These are phyloP conservation scores for Parnassius apollo DNA, from an alignment of 2,888 invertebrate genomes.

Conservation along the genomic window DNA sequence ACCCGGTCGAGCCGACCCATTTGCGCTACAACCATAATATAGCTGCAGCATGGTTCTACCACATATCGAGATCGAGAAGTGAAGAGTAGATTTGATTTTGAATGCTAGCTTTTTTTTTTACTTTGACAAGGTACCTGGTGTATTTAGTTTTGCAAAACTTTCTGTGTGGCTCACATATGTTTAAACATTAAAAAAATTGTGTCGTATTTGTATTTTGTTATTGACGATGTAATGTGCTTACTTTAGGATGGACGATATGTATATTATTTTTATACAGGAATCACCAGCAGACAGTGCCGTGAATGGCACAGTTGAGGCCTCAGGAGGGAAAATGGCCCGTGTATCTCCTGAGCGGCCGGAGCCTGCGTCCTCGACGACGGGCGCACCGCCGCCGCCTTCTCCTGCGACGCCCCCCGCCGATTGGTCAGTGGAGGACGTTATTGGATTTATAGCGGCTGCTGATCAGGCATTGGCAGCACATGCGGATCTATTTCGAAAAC, in stretches of 20 bases:
- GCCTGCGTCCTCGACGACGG: constrained; percentile 86
- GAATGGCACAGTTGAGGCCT: constrained; percentile 36
- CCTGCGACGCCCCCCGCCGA: constrained; percentile 84
- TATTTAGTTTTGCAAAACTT: too few relatives aligned
- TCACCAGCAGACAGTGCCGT: constrained; percentile 36
- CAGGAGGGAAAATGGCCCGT: constrained; percentile 61
- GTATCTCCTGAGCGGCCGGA: constrained; percentile 82
- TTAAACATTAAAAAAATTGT: too few relatives aligned
- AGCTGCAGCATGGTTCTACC: too few relatives aligned
- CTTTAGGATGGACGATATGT: background rate
- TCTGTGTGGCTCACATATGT: too few relatives aligned
- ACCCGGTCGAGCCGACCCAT: too few relatives aligned
- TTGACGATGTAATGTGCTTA: too few relatives aligned
- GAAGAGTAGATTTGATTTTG: too few relatives aligned
- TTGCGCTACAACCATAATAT: too few relatives aligned
- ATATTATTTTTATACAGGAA: constrained; percentile 39
- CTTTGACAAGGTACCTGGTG: too few relatives aligned
- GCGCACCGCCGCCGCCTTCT: constrained; percentile 67
- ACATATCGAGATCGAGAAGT: too few relatives aligned
- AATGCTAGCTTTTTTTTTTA: too few relatives aligned
- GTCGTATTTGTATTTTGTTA: too few relatives aligned
- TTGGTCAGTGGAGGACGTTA: constrained; percentile 98
- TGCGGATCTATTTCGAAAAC: constrained; percentile 95
- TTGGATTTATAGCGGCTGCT: constrained; percentile 92
- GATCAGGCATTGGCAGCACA: constrained; percentile 92